A percentile compares a stretch with the other conserved stretches of the same genome.
Conservation (phyloP, 53 echinoderm and acorn worm genomes). For the Temnopleurus reevesii region DNA sequence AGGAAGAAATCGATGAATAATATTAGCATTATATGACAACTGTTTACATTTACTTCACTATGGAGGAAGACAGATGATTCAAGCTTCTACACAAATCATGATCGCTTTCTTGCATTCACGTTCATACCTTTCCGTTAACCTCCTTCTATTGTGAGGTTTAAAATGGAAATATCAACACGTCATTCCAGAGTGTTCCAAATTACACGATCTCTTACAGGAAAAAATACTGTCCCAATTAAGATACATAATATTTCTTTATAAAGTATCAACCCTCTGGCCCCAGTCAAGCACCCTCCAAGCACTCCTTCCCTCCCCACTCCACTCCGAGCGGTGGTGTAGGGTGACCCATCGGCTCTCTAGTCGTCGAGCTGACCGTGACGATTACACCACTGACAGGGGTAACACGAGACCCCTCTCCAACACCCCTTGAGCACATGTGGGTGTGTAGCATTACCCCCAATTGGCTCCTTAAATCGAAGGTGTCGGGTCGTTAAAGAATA, state of each 20-base stretch:
- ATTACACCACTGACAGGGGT: neutral
- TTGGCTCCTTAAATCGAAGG: neutral
- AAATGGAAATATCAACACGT: neutral
- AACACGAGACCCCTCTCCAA: neutral
- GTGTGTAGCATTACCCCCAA: slow-evolving; percentile 38
- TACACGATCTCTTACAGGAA: neutral
- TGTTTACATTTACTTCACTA: no score
- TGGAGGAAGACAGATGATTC: no score
- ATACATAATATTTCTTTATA: neutral
- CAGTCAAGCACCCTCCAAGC: neutral
- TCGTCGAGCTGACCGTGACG: slow-evolving; percentile 35
- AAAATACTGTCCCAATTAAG: neutral
- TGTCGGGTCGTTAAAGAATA: no score
- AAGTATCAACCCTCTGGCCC: neutral
- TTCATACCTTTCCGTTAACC: no score
- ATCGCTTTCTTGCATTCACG: no score
- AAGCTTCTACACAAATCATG: no score
- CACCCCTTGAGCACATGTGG: neutral
- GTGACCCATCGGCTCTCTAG: neutral
- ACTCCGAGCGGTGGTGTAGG: neutral
- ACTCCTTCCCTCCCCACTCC: neutral
- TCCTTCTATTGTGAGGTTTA: no score
- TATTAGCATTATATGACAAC: no score
- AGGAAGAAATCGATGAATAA: no score
- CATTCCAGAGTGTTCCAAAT: neutral